Conservation (phyloP, 2,113 vertebrate species). For the Nicator chloris region DNA sequence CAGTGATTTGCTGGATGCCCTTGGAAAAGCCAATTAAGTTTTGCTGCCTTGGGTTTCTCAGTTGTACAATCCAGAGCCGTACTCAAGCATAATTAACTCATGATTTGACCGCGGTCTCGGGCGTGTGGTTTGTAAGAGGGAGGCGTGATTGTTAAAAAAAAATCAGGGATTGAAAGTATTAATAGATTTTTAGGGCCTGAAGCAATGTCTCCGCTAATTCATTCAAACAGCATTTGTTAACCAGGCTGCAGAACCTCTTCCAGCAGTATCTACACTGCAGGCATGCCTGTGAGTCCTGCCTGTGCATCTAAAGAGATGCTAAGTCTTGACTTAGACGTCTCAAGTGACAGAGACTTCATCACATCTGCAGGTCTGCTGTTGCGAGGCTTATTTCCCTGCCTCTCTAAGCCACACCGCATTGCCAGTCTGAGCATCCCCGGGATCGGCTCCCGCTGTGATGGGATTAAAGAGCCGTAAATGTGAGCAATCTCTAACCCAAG, state of each 20-base stretch:
- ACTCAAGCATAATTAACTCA: conserved; percentile 22
- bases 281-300: neutral
- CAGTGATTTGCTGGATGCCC: conserved; percentile 38
- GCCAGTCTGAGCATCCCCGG: neutral
- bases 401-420: neutral
- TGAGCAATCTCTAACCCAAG: conserved; percentile 38
- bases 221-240: conserved; percentile 11
- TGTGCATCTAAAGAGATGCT: neutral
- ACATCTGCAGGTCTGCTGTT: neutral
- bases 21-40: conserved; percentile 54
- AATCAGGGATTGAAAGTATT: conserved; percentile 30
- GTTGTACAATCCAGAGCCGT: conserved; percentile 3
- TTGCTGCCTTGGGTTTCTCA: conserved; percentile 18
- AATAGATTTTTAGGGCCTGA: conserved; percentile 47
- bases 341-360: neutral
- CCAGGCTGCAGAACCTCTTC: neutral
- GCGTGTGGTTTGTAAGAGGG: neutral
- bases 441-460: neutral
- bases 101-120: neutral
- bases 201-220: conserved; percentile 33
- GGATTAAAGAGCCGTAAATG: conserved; percentile 33
- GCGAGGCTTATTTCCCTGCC: conserved; percentile 15
- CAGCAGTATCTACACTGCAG: neutral
- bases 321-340: neutral
- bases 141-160: conserved; percentile 1